Evolutionary conservation across 2,113 vertebrate species (phyloP), one percentile per base, ranked within the genome.

Genomic region (Thalassoma bifasciatum): DNA sequence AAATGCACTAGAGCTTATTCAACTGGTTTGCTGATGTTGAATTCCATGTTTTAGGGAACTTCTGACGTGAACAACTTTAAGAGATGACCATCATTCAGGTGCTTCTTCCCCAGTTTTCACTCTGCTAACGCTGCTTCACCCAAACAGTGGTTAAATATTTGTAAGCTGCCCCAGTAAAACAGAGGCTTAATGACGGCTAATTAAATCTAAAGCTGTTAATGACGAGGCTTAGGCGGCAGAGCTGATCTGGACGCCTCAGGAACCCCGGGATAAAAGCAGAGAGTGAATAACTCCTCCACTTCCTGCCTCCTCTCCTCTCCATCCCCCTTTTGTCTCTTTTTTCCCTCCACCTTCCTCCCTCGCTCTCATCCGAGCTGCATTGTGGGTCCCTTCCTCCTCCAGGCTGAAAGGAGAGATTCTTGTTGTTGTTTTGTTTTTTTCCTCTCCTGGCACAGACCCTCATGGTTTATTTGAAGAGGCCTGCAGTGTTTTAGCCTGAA

Each of bases 201-300:
- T 94, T 92, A 87, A 89, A 91, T 87, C 72, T 87, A 87, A 93
- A 91, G 74, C 86, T 73, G 72, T 71, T 93, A 93, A 94, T 90
- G 90, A 93, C 50, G 64, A 67, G 76, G 79, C 88, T 83, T 86
- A 93, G 85, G 86, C 66, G 51, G 60, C 70, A 57, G 73, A 85
- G 84, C 86, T 68, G 81, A 83, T 76, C 64, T 70, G 68, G 67
- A 83, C 24, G 83, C 72, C 68, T 82, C 60, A 78, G 81, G 73
- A 89, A 89, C 23, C 23, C 46, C 30, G 13, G 69, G 74, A 84
- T 71, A 66, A 86, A 87, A 59, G 66, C 40, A 49, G 60, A 57
- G 23, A 52, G 50, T 65, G 57, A 77, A 69, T 36, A 69, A 60
- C 60, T 68, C 30, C 30, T 65, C 57, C 59, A 30, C 49, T 66